phyloP scores from a whole-genome alignment of 2,797 vertebrate genomes.

The Pipistrellus pipistrellus region DNA sequence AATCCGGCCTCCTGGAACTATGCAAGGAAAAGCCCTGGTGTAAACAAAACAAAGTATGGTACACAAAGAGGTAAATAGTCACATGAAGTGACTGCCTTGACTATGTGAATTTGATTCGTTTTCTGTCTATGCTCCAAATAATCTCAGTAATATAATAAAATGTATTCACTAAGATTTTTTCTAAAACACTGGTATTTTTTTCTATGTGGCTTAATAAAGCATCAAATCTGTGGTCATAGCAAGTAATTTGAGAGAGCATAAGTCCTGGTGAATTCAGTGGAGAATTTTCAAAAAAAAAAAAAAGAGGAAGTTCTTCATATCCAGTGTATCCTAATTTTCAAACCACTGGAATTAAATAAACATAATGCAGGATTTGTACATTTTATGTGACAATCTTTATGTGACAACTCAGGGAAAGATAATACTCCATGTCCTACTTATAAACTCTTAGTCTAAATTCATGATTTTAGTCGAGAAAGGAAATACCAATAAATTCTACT shows the following conservation, averaged over 20 bases:
- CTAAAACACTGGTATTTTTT: background rate
- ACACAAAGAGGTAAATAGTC: background rate
- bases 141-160: background rate
- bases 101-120: background rate
- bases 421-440: background rate
- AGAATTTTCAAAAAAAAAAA: background rate
- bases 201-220: background rate
- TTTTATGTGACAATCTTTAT: background rate
- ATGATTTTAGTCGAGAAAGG: slow-evolving; percentile 14
- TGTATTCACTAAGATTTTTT: background rate
- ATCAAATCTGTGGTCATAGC: background rate
- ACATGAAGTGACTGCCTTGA: background rate
- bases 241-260: background rate
- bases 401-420: background rate
- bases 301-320: background rate
- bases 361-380: background rate
- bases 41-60: background rate
- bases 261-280: background rate
- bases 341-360: slow-evolving; percentile 27
- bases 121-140: background rate
- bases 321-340: background rate
- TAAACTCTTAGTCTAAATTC: background rate
- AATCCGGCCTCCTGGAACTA: background rate
- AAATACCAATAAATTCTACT: background rate
- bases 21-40: background rate